Conservation (phyloP, 2,888 invertebrate genomes). For the Hyposoter didymator region DNA sequence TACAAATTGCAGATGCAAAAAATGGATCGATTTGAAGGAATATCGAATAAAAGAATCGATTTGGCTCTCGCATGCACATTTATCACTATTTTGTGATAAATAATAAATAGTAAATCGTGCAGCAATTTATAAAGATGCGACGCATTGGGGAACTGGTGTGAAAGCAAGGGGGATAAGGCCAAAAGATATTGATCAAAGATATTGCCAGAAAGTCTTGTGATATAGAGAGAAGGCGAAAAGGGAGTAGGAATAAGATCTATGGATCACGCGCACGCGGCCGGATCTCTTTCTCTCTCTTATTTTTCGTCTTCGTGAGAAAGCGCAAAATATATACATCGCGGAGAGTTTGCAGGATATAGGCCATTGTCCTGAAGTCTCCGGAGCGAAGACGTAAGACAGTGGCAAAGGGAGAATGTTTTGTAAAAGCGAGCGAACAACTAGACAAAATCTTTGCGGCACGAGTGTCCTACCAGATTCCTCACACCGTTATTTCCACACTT, state of each 20-base stretch:
- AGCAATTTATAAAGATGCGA: conserved; percentile 65
- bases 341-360: conserved; percentile 46
- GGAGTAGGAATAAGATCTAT: conserved; percentile 62
- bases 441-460: conserved; percentile 36
- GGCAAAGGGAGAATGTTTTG: conserved; percentile 24
- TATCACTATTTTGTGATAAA: conserved; percentile 26
- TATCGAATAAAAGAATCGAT: conserved; percentile 30
- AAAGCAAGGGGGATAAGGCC: conserved; percentile 19
- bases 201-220: conserved; percentile 40
- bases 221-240: conserved; percentile 40
- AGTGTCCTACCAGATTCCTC: conserved; percentile 15
- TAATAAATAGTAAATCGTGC: conserved; percentile 48
- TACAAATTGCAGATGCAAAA: conserved; percentile 4
- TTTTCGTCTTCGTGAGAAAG: conserved; percentile 60
- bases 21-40: conserved; percentile 26
- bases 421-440: conserved; percentile 50
- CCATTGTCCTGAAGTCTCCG: conserved; percentile 60
- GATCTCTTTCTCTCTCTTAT: conserved; percentile 20
- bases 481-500: conserved; percentile 27
- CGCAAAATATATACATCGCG: conserved; percentile 48
- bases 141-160: conserved; percentile 54
- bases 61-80: conserved; percentile 6
- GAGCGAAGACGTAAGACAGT: conserved; percentile 48
- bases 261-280: conserved; percentile 47
- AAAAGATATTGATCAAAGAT: conserved; percentile 69